Evolutionary conservation across 2,888 invertebrate genomes (phyloP).

Genomic region (Sinelater perroti): DNA sequence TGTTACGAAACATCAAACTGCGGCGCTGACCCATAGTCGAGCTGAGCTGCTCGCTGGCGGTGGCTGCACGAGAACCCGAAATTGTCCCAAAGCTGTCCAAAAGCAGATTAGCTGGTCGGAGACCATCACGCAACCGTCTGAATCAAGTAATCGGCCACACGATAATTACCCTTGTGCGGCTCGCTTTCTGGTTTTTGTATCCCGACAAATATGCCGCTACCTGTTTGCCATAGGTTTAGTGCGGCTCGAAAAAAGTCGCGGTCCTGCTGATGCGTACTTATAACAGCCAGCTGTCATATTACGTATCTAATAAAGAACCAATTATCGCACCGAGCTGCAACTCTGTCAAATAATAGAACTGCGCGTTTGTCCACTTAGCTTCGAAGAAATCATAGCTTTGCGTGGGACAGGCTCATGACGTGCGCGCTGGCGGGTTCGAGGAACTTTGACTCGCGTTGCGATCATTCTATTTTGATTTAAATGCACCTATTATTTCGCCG

Average conservation of each 20-base stretch:
- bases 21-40: no score
- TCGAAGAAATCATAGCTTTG: constrained; percentile 42
- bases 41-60: no score
- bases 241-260: not conserved
- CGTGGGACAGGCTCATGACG: constrained; percentile 33
- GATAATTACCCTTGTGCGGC: constrained; percentile 30
- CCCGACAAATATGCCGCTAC: constrained; percentile 20
- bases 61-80: constrained; percentile 22
- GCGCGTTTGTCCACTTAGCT: constrained; percentile 34
- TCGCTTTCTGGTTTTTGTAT: constrained; percentile 31
- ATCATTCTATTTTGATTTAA: constrained; percentile 33
- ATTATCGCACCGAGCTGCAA: not conserved
- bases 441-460: constrained; percentile 35
- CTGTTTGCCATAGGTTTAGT: constrained; percentile 18
- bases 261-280: not conserved
- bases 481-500: constrained; percentile 20
- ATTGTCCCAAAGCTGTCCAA: constrained; percentile 26
- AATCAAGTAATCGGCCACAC: constrained; percentile 33
- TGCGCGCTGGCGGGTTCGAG: constrained; percentile 31
- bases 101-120: constrained; percentile 23
- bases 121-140: constrained; percentile 36
- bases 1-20: no score
- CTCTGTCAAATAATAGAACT: constrained; percentile 25
- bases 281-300: no score
- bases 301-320: no score